Base-by-base conservation (phyloP, 2,113 vertebrate genomes). In the Paradisaea rubra region DNA sequence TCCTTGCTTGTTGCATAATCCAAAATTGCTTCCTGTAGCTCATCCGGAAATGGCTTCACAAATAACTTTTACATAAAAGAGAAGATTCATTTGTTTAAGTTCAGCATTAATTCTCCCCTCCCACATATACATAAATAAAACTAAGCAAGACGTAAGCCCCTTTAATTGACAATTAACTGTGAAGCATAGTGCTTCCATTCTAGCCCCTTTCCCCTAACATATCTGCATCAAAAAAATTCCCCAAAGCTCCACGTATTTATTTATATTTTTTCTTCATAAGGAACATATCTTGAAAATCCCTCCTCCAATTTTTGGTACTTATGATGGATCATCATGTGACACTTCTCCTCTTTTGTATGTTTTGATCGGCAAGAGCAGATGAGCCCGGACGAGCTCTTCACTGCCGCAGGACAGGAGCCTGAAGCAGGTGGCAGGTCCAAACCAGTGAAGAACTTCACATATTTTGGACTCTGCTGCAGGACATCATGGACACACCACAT, bases 1-100 rank as follows among this genome's bases (percentile, higher is more conserved):
- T 97, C 95, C 80, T 97, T 92, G 59, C 76, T 98, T 81, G 91
- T 96, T 41, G 97, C 97, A 47, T 97, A 96, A 95, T 97, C 96
- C 94, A 97, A 97, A 57, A 99, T 92, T 63, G 97, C 98, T 95
- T 98, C 97, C 91, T 98, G 97, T 42, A 98, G 96, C 91, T 99
- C 98, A 96, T 98, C 97, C 99, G 99, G 89, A 86, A 98, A 98
- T 3, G 54, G 94, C 20, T 94, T 66, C 39, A 94, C 25, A 89
- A 88, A 65, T 78, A 81, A 95, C 31, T 87, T 84, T 73, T 57
- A 41, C 7, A 41, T 13, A 64, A 41, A 89, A 33, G 5, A 8
- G 19, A 52, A 42, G 12, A 65, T 23, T 60, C 68, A 77, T 9
- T 52, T 76, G 31, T 24, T 71, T 37, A 77, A 37, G 16, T 44